A percentile compares a stretch with the other conserved stretches of the same genome.
Evolutionary conservation across 1,140 invertebrate species (phyloP).

Genomic region (Drosophila albomicans): DNA sequence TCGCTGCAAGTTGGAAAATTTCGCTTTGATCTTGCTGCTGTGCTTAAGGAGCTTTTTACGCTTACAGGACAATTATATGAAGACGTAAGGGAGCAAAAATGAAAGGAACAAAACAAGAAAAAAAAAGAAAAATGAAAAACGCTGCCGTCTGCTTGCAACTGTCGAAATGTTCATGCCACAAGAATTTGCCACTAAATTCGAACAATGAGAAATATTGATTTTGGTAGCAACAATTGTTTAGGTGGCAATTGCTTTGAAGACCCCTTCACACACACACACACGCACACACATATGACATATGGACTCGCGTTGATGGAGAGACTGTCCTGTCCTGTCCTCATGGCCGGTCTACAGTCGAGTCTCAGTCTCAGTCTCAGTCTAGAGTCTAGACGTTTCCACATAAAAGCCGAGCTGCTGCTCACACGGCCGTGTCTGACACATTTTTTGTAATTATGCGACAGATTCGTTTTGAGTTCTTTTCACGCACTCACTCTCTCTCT

Average conservation of each 20-base stretch:
- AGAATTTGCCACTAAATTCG: background rate
- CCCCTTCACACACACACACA: background rate
- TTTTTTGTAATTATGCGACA: conserved; percentile 79
- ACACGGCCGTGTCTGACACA: conserved; percentile 63
- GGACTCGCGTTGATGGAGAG: background rate
- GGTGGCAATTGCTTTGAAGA: conserved; percentile 34
- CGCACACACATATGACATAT: conserved; percentile 9
- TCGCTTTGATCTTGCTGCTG: conserved; percentile 28
- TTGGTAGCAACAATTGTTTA: conserved; percentile 55
- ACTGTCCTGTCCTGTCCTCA: background rate
- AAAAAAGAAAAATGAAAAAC: background rate
- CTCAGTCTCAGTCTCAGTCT: background rate
- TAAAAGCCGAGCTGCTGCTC: conserved; percentile 67
- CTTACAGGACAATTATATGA: conserved; percentile 19
- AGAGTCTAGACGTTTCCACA: conserved; percentile 70
- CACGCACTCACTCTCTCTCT: background rate
- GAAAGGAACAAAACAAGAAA: background rate
- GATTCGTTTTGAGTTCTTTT: conserved; percentile 54
- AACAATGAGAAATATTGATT: conserved; percentile 70
- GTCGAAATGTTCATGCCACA: background rate
- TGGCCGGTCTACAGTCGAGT: conserved; percentile 48
- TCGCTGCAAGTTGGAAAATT: conserved; percentile 1
- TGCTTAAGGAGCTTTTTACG: conserved; percentile 20
- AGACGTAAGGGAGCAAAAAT: background rate
- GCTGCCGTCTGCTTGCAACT: background rate